phyloP scores from a whole-genome alignment of 2,113 vertebrate genomes.

The Lophura nycthemera region DNA sequence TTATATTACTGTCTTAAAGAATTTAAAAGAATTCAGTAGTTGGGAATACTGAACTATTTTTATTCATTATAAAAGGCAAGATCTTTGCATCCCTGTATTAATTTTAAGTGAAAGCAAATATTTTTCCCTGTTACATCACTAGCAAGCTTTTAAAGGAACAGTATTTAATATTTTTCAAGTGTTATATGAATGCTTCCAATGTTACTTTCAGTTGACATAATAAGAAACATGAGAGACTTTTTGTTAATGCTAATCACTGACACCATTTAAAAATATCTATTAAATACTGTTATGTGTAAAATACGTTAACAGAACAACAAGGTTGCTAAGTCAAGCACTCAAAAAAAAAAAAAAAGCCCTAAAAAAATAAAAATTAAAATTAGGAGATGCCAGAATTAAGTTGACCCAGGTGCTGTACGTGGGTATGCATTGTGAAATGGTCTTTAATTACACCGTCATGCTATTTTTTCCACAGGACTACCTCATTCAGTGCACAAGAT shows the following conservation, averaged over 20 bases:
- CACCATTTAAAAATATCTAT: neutral
- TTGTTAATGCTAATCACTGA: neutral
- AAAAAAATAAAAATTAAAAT: neutral
- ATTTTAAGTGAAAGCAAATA: neutral
- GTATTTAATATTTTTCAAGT: neutral
- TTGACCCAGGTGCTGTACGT: conserved; percentile 7
- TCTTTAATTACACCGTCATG: conserved; percentile 71
- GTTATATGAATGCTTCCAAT: neutral
- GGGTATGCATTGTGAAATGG: conserved; percentile 46
- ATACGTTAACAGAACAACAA: neutral
- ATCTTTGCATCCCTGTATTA: neutral
- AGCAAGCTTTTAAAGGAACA: neutral
- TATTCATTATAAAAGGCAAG: neutral
- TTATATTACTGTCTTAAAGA: neutral
- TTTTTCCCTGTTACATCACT: neutral
- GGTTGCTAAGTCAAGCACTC: conserved; percentile 67
- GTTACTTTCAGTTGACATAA: neutral
- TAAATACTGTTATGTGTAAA: neutral
- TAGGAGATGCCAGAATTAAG: conserved; percentile 28
- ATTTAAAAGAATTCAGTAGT: neutral
- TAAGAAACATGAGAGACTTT: neutral
- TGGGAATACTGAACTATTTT: neutral
- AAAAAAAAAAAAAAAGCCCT: neutral
- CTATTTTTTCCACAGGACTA: conserved; percentile 76
- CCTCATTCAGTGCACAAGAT: conserved; percentile 77